Evolutionary conservation across 2,888 invertebrate species (phyloP).

Genomic region (Nebria brevicollis): DNA sequence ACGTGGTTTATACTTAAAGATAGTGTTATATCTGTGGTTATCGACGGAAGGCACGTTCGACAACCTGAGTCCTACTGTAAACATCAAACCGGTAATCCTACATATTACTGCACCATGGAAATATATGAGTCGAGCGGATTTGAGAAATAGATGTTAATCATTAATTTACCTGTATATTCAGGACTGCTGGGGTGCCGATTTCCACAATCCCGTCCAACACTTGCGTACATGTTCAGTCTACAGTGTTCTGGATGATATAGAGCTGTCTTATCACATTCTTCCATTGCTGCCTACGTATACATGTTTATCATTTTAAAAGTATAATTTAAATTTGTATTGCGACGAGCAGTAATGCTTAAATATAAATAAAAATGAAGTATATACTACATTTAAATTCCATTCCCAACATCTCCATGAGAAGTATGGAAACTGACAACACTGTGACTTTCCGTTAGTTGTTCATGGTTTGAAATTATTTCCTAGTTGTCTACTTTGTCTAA

Average conservation of each 20-base stretch:
- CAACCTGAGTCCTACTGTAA: not conserved
- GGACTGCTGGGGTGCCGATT: conserved; percentile 65
- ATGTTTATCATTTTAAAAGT: too few species aligned
- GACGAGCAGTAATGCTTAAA: too few species aligned
- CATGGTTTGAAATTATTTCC: too few species aligned
- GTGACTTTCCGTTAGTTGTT: too few species aligned
- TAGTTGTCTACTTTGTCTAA: too few species aligned
- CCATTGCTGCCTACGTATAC: conserved; percentile 45
- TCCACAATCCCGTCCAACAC: conserved; percentile 40
- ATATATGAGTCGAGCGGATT: not conserved
- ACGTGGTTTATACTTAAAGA: not conserved
- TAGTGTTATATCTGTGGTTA: conserved; percentile 6
- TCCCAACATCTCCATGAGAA: too few species aligned
- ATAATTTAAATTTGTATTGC: too few species aligned
- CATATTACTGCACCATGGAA: not conserved
- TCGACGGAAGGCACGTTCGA: not conserved
- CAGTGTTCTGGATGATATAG: conserved; percentile 59
- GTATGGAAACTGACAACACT: too few species aligned
- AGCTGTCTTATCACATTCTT: conserved; percentile 57
- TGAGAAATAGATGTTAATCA: conserved; percentile 9
- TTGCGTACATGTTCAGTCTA: conserved; percentile 55
- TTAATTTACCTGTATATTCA: conserved; percentile 68
- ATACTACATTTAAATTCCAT: too few species aligned
- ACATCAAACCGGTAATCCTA: not conserved
- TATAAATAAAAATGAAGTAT: too few species aligned